Base-by-base conservation (phyloP, 2,797 vertebrate genomes). In the Melanotaenia nigrans region DNA sequence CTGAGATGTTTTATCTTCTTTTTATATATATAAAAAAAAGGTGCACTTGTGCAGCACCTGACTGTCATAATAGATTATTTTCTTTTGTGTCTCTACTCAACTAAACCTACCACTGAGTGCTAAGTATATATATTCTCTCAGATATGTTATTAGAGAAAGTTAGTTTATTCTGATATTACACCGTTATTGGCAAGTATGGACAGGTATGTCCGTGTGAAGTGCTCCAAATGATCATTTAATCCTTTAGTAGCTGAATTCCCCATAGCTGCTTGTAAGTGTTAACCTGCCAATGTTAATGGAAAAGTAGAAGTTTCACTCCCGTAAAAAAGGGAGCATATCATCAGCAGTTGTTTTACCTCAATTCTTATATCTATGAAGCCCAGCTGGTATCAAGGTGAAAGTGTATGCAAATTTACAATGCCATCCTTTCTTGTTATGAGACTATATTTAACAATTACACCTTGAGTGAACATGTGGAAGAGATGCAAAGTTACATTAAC, bases 401-500 rank as follows among this genome's bases (percentile, higher is more conserved):
- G 9, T 36, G 4, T 5, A 33, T 20, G 10, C 35, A 58, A 22
- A 7, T 40, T 63, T 24, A 0, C 32, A 5, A 2, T 71, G 45
- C 70, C 58, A 47, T 56, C 40, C 14, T 75, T 64, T 68, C n/a
- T 73, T 64, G 14, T 59, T 73, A 32, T 32, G 28, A 71, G 65
- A 58, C 49, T 67, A 73, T 71, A 73, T 78, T 83, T 70, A 75
- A 71, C 73, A 77, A 79, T 77, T 67, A 40, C 71, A 75, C 68
- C 54, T 79, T n/a, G 60, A 81, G 68, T 72, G 65, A 83, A 77
- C 66, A 74, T 60, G 65, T 40, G 8, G 33, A 61, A 25, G 65
- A 79, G 73, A 72, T 30, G 30, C 62, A 61, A 45, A 40, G 69
- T 78, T 75, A 66, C 70, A 78, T 81, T 80, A 78, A 78, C 87